Evolutionary conservation across 2,888 invertebrate species (phyloP), one percentile per base, ranked within the genome.

Genomic region (Pharmacophagus antenor): DNA sequence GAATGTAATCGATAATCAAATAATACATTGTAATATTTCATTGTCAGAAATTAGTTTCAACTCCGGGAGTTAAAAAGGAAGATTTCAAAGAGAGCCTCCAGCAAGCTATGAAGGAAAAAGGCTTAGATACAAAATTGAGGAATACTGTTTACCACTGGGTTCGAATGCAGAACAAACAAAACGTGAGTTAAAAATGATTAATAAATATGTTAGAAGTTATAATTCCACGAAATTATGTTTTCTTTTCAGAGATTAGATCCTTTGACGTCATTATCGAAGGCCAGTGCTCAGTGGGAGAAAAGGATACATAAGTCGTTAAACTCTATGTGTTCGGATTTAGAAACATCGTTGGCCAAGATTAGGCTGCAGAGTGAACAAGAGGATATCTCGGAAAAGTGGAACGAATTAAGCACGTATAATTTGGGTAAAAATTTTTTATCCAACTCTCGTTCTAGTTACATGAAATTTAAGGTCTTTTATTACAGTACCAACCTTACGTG

Each of bases 291-390:
- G 68, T 99, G 98, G 98, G 98, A 98, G 79, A 95, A 97, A 69
- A 92, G 98, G 64, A 97, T 99, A 56, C 95, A 97, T 71, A 98
- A 98, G 86, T 98, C 98, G 21, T 88, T 99, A 58, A 97, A 98
- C 87, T 97, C 98, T 1, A 98, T 98, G 96, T 97, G 97, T 71
- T 95, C 94, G 47, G 98, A 99, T 84, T 88, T 98, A 50, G 96
- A 96, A 73, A 95, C 97, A 48, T 95, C 96, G 6, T 83, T 98
- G 63, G 96, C 96, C 1, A 94, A 95, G 77, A 91, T 95, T 65
- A 91, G 98, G 64, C 89, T 93, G 10, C 93, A 93, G 37, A 91
- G 92, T 47, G 98, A 98, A 76, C 94, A 94, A 59, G 97, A 97
- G 66, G 97, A 97, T 71, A 86, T 98, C 31, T 76, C 93, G 6